Base-by-base conservation (phyloP, 1,140 invertebrate genomes). In the Drosophila repletoides region DNA sequence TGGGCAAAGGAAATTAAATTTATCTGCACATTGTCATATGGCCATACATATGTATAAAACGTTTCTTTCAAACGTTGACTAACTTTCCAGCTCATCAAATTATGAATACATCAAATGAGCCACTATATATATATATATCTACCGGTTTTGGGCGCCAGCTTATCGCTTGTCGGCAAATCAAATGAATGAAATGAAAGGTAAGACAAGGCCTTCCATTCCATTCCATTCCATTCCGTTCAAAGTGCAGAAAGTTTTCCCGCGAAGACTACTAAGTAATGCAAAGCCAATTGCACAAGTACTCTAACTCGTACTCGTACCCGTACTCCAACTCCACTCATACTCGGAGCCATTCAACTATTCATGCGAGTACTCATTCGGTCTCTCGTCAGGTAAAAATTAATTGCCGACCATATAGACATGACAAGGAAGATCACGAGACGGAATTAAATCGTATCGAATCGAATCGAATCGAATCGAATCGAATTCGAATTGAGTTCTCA, bases 351-450 rank as follows among this genome's bases (percentile, higher is more conserved):
- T 45, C 21, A 26, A 19, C 3, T 49, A 19, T 38, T 31, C 49
- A 43, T 40, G 68, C 49, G 41, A 70, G 52, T 58, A 49, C 49
- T n/a, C n/a, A n/a, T n/a, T n/a, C n/a, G n/a, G 31, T 26, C 0
- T n/a, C 34, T 7, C 12, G 58, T 40, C 52, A 58, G 66, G 17
- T 72, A 41, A 45, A 68, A 84, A 84, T 84, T 58, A 79, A 84
- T 86, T 79, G 74, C 61, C 58, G 24, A 67, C 40, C 69, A 55
- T 63, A 83, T 71, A 70, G 72, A 73, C 77, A 77, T 83, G 77
- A 83, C 77, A 83, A 36, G 33, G 40, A 34, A 83, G 79, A 84
- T 79, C 80, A 75, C 71, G 66, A 60, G 68, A 72, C 72, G 22
- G 31, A 65, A 64, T 60, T 34, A 46, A 81, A 68, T 26, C 24